phyloP scores from a whole-genome alignment of 2,888 invertebrate species.

The Ormyrus labotus region DNA sequence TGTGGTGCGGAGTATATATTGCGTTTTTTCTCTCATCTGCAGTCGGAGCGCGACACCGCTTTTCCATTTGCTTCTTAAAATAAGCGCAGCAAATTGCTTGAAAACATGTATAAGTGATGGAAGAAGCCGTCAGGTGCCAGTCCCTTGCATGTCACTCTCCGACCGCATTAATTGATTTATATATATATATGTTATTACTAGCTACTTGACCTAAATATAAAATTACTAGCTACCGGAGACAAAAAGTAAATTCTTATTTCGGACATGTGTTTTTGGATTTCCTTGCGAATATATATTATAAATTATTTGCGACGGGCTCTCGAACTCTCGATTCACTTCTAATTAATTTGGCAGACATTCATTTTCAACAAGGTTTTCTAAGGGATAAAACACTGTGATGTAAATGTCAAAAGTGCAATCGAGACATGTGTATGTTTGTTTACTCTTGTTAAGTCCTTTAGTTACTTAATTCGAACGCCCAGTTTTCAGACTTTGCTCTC shows the following conservation, averaged over 20 bases:
- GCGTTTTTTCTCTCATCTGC: slow-evolving; percentile 30
- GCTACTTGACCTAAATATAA: slow-evolving; percentile 53
- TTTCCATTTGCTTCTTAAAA: not conserved
- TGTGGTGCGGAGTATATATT: slow-evolving; percentile 16
- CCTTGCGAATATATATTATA: slow-evolving; percentile 21
- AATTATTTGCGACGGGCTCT: slow-evolving; percentile 22
- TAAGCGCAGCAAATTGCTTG: not conserved
- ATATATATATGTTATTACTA: slow-evolving; percentile 52
- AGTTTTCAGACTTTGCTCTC: not conserved
- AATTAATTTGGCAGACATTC: slow-evolving; percentile 7
- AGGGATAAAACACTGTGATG: slow-evolving; percentile 5
- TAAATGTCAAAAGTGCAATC: slow-evolving; percentile 35
- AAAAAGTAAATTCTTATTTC: slow-evolving; percentile 36
- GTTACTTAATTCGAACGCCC: too few species aligned
- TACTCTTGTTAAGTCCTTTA: too few species aligned
- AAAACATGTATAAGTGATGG: not conserved
- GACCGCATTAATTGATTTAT: slow-evolving; percentile 29
- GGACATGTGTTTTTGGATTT: slow-evolving; percentile 37
- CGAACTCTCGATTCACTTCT: slow-evolving; percentile 27
- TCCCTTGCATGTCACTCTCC: slow-evolving; percentile 22
- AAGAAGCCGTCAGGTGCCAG: not conserved
- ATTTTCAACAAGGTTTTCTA: slow-evolving; percentile 32
- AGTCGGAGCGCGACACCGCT: slow-evolving; percentile 40
- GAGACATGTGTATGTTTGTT: not conserved
- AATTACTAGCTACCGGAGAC: slow-evolving; percentile 46